Evolutionary conservation across 37 sponge, comb jelly and placozoan species (phyloP), one percentile per base, ranked within the genome.

Genomic region (Eunapius fragilis): DNA sequence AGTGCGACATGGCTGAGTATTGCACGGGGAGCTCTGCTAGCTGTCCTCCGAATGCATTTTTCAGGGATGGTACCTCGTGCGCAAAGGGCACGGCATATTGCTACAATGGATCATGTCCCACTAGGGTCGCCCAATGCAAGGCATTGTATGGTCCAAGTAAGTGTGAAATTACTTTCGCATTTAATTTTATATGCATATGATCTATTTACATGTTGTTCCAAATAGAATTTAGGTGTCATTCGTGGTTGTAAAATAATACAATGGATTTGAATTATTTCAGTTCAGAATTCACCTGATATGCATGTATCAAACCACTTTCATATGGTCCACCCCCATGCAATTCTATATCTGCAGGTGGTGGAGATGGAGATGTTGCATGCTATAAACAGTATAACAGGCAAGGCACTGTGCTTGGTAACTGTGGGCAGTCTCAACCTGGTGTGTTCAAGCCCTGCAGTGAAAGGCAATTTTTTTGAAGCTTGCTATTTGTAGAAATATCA

Each of bases 1-100:
- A 80, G 78, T 89, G 89, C 47, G 89, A 78, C 68, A 27, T 89
- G 5, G 34, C 84, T 25, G 89, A 89, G 17, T 83, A 77, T 67
- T 89, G 89, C 70, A 71, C 84, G 6, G 89, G 89, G 0, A 26
- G 33, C 31, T 32, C 48, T 5, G 10, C 71, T 35, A 13, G 25
- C 31, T 72, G 73, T 13, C 31, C 73, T 1, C 34, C 10, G 24
- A 72, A 87, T 72, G 68, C 33, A 23, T 28, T 41, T 73, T 22
- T 23, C 76, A 41, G 75, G 25, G 87, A 91, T 37, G 87, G 87
- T 10, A 69, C 37, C 48, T 23, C 75, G 30, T 91, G 91, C 36
- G 49, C 47, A 25, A 82, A 69, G 47, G 49, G 82, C 7, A 82
- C 68, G 25, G 91, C 74, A n/a, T 91, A 80, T 74, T 91, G 91